Evolutionary conservation across 2,888 invertebrate species (phyloP), one percentile per base, ranked within the genome.

Genomic region (Hipparchia sbordonii): DNA sequence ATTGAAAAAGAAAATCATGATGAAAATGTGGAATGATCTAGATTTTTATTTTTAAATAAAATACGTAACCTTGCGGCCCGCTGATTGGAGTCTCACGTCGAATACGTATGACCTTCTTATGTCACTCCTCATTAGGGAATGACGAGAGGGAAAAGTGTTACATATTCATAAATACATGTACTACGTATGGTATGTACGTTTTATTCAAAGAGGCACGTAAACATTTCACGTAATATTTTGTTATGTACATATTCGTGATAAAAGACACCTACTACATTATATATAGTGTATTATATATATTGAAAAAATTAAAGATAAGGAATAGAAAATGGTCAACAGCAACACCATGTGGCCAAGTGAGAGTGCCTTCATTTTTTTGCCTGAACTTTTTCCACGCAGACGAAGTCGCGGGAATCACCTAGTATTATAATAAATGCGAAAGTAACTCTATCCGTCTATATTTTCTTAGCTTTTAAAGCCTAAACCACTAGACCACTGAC

Each of bases 121-220:
- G 67, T 51, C 73, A 57, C 9, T 72, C 69, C 75, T 77, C 73
- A 76, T 77, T 75, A 77, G 73, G 63, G 63, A 75, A 70, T 57
- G 59, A 67, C 66, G 65, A 71, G 70, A 73, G 63, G 65, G 60
- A 67, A 72, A 71, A 71, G 61, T 57, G 51, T 72, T 66, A 60
- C 62, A 57, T 67, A 72, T 72, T 70, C 67, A 67, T 57, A 67
- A 71, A 70, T 59, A 56, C 66, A 39, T 73, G 65, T 54, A 54
- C 46, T 54, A 54, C 46, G 57, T 67, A 62, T 56, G 45, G 39
- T n/a, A 67, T 62, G 39, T 39, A 68, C 52, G 69, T 71, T 54
- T 52, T 45, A 70, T 69, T 73, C 52, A 61, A 52, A 54, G 70
- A 67, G 45, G 54, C 39, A 54, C 56, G 13, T 13, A 39, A 67